These are phyloP conservation scores for Cynoglossus semilaevis DNA, from an alignment of 2,113 vertebrate genomes.

Conservation along the genomic window DNA sequence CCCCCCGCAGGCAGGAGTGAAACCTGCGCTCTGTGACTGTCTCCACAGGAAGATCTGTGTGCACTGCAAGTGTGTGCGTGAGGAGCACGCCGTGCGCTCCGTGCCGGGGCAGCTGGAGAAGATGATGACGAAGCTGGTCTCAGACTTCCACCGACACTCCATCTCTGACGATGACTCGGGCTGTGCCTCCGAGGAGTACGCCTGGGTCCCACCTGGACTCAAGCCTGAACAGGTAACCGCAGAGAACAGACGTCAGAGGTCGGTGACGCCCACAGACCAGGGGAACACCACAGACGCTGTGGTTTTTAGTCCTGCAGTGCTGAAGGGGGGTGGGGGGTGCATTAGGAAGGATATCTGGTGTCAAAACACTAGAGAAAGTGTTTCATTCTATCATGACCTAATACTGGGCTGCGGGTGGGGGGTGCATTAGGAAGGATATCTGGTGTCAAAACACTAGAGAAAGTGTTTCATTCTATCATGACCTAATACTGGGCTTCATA, in stretches of 20 bases:
- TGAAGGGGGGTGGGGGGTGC: no score
- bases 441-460: no score
- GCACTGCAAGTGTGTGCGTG: slow-evolving; percentile 88
- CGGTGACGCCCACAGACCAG: slow-evolving; percentile 4
- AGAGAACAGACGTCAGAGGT: not conserved
- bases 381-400: no score
- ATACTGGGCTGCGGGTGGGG: no score
- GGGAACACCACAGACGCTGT: not conserved
- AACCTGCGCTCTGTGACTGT: slow-evolving; percentile 4
- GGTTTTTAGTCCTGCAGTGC: no score
- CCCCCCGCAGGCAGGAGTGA: slow-evolving; percentile 19
- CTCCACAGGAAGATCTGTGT: slow-evolving; percentile 87
- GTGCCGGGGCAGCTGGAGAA: slow-evolving; percentile 86
- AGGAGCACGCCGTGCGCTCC: slow-evolving; percentile 82
- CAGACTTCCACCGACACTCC: slow-evolving; percentile 87
- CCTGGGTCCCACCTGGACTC: slow-evolving; percentile 90
- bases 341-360: no score
- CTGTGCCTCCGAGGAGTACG: slow-evolving; percentile 88
- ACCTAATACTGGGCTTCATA: no score
- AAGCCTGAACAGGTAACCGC: slow-evolving; percentile 86
- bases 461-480: no score
- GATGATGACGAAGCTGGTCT: slow-evolving; percentile 87
- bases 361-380: no score
- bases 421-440: no score
- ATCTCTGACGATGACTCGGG: slow-evolving; percentile 88